phyloP scores from a whole-genome alignment of 1,140 invertebrate species.

The Hypothenemus hampei region DNA sequence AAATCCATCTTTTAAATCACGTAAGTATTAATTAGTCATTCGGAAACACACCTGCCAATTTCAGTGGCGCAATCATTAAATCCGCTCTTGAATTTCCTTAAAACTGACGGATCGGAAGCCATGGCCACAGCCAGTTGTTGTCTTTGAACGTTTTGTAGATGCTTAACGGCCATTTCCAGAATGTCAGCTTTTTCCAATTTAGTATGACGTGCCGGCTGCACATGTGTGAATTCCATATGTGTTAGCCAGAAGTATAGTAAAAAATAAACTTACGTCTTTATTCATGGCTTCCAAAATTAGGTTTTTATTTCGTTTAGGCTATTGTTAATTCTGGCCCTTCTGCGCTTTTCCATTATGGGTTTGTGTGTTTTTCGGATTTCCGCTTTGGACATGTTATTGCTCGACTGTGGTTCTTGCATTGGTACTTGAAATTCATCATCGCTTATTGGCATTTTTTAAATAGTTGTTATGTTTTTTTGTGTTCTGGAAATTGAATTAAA shows the following conservation, averaged over 20 bases:
- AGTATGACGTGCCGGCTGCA: constrained; percentile 79
- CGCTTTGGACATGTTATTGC: constrained; percentile 41
- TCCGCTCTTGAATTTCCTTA: constrained; percentile 82
- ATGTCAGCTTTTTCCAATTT: constrained; percentile 97
- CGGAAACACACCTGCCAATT: constrained; percentile 60
- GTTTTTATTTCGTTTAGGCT: constrained; percentile 85
- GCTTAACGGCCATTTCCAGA: constrained; percentile 93
- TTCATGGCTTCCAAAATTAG: constrained; percentile 86
- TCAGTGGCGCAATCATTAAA: constrained; percentile 84
- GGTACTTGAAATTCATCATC: constrained; percentile 39
- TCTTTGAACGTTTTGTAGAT: constrained; percentile 76
- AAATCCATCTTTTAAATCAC: no score
- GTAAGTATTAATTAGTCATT: no score
- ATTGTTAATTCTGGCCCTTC: constrained; percentile 90
- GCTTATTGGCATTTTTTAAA: constrained; percentile 40
- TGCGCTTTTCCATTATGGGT: constrained; percentile 92
- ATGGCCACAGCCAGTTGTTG: constrained; percentile 68
- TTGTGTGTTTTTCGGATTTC: constrained; percentile 70
- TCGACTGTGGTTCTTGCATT: constrained; percentile 27
- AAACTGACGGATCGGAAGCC: constrained; percentile 68
- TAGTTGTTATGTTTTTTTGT: neutral
- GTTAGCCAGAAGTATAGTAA: neutral
- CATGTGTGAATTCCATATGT: neutral
- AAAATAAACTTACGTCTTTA: constrained; percentile 78
- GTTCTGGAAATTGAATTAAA: neutral